Evolutionary conservation across 2,888 invertebrate genomes (phyloP).

Genomic region (Mycogona germanica): DNA sequence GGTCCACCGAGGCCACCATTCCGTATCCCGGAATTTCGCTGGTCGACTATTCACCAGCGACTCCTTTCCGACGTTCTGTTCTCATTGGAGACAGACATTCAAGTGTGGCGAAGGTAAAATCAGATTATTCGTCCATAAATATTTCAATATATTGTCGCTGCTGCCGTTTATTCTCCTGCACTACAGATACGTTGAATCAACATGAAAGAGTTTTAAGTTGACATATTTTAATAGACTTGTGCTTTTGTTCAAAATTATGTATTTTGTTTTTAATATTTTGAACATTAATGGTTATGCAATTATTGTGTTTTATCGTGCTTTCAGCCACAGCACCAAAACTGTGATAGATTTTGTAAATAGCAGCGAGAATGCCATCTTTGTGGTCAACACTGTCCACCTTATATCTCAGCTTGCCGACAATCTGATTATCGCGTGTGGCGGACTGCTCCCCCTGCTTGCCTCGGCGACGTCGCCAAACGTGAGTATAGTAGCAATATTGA

Average conservation of each 20-base stretch:
- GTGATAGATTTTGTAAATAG: constrained; percentile 97
- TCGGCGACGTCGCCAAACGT: constrained; percentile 98
- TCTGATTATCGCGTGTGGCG: constrained; percentile 96
- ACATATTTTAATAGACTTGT: no score
- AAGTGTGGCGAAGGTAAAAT: constrained; percentile 64
- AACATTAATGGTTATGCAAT: background rate
- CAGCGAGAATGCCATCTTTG: constrained; percentile 96
- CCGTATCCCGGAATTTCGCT: constrained; percentile 98
- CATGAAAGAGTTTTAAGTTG: constrained; percentile 4
- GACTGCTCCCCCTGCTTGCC: constrained; percentile 86
- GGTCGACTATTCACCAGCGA: constrained; percentile 97
- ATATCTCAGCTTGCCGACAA: constrained; percentile 98
- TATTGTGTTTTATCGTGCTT: constrained; percentile 25
- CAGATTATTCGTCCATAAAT: no score
- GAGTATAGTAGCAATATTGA: constrained; percentile 39
- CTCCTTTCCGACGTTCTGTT: constrained; percentile 90
- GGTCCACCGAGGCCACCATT: constrained; percentile 90
- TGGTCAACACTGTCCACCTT: constrained; percentile 97
- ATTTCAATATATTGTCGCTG: no score
- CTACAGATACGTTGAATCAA: no score
- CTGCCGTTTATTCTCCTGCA: no score
- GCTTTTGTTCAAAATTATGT: background rate
- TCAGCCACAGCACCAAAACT: constrained; percentile 87
- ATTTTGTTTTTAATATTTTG: background rate
- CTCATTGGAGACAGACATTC: constrained; percentile 94